Evolutionary conservation across 2,888 invertebrate genomes (phyloP).

Genomic region (Dicycla oo): DNA sequence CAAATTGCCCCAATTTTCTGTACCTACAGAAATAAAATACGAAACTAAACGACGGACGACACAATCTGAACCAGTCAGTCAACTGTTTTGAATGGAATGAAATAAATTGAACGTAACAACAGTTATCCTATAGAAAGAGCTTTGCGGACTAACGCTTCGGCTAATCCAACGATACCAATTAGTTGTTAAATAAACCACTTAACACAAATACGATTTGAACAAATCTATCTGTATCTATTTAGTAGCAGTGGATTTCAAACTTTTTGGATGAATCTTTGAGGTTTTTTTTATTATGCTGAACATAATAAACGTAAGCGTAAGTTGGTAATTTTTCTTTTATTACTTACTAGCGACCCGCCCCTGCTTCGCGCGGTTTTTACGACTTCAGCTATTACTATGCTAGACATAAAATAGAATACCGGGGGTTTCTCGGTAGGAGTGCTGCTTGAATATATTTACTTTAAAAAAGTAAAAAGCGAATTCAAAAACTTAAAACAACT

Average conservation of each 20-base stretch:
- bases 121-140: slow-evolving; percentile 73
- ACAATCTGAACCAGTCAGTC: slow-evolving; percentile 46
- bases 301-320: too few species aligned
- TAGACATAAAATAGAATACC: too few species aligned
- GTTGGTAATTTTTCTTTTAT: too few species aligned
- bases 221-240: slow-evolving; percentile 70
- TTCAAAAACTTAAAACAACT: too few species aligned
- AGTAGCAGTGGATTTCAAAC: slow-evolving; percentile 71
- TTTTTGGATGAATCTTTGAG: slow-evolving; percentile 52
- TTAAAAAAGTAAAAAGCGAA: too few species aligned
- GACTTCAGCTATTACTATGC: too few species aligned
- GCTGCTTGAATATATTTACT: too few species aligned
- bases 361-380: too few species aligned
- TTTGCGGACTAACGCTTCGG: slow-evolving; percentile 76
- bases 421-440: too few species aligned
- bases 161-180: slow-evolving; percentile 85
- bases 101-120: slow-evolving; percentile 51
- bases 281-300: background rate
- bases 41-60: slow-evolving; percentile 34
- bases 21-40: slow-evolving; percentile 45
- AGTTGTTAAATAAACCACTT: slow-evolving; percentile 85
- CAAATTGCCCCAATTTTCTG: slow-evolving; percentile 56
- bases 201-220: slow-evolving; percentile 79
- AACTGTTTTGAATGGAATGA: slow-evolving; percentile 41
- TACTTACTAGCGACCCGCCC: too few species aligned